These are phyloP conservation scores for Andinoacara biseriatus DNA, from an alignment of 2,113 vertebrate genomes.

Conservation along the genomic window DNA sequence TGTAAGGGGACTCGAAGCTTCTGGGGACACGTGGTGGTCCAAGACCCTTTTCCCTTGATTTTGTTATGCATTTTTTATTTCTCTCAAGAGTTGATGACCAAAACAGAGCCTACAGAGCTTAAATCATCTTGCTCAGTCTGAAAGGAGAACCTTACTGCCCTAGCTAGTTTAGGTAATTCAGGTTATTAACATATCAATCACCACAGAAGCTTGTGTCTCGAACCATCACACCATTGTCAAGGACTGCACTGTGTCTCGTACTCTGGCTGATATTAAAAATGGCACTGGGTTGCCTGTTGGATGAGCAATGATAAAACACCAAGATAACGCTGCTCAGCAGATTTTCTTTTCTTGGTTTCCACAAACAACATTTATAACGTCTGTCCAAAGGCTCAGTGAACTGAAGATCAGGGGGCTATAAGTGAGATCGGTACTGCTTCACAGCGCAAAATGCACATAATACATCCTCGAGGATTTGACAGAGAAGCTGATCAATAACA, in stretches of 20 bases:
- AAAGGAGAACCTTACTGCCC: slow-evolving; percentile 5
- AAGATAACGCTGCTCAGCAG: slow-evolving; percentile 23
- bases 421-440: slow-evolving; percentile 25
- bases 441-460: slow-evolving; percentile 31
- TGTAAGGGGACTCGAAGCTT: background rate
- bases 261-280: slow-evolving; percentile 15
- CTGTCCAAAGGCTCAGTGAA: slow-evolving; percentile 21
- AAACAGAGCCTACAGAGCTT: background rate
- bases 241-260: slow-evolving; percentile 11
- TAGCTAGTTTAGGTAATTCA: background rate
- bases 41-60: background rate
- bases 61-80: background rate
- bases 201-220: background rate
- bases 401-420: slow-evolving; percentile 44
- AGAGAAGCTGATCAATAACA: slow-evolving; percentile 46
- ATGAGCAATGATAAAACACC: slow-evolving; percentile 29
- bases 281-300: background rate
- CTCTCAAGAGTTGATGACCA: background rate
- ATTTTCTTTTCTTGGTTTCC: slow-evolving; percentile 26
- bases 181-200: background rate
- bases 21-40: background rate
- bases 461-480: slow-evolving; percentile 43
- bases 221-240: background rate
- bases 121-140: background rate
- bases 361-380: slow-evolving; percentile 37